Evolutionary conservation across 1,140 invertebrate genomes (phyloP), one percentile per base, ranked within the genome.

Genomic region (Parapsyche elsis): DNA sequence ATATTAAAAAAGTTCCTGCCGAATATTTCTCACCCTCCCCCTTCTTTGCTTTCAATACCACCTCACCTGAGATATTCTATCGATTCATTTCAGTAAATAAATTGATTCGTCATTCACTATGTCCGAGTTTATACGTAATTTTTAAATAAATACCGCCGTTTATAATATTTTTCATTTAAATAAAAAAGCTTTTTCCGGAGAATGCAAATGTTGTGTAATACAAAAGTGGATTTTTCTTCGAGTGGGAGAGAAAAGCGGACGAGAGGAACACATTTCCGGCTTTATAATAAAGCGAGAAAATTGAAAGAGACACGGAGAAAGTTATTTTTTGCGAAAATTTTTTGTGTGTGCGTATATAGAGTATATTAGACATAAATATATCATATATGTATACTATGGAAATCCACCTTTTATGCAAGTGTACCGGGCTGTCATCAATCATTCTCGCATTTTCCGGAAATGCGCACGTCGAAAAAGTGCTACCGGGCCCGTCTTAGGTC

Each of bases 1-100:
- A 67, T 67, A 67, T 67, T 67, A 67, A 67, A 67, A 67, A 67
- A 67, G 64, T 67, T 67, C 57, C n/a, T 9, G 7, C n/a, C 57
- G 57, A 61, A 21, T 21, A 61, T 61, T 61, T 19, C 24, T 23
- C 64, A 24, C 23, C n/a, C 1, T 67, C 24, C 49, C 16, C 49
- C 49, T 12, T 4, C 30, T 10, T 14, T 5, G 10, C 49, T 2
- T 53, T 53, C 49, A 10, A 53, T 38, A 38, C 30, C 49, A 10
- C 1, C 49, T 16, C 49, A 53, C 49, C 10, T 23, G 21, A 21
- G 21, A 67, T 67, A 30, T 23, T 67, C 24, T 67, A 26, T 23
- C 64, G 10, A 10, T 67, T 23, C 64, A 67, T 67, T 67, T 67
- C 24, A 9, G 23, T 67, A 67, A 67, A 67, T 67, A 67, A 67